Percentiles rank a stretch among this genome's conserved stretches.
Conservation (phyloP, 2,797 vertebrate species). For the Sebastolobus alascanus region DNA sequence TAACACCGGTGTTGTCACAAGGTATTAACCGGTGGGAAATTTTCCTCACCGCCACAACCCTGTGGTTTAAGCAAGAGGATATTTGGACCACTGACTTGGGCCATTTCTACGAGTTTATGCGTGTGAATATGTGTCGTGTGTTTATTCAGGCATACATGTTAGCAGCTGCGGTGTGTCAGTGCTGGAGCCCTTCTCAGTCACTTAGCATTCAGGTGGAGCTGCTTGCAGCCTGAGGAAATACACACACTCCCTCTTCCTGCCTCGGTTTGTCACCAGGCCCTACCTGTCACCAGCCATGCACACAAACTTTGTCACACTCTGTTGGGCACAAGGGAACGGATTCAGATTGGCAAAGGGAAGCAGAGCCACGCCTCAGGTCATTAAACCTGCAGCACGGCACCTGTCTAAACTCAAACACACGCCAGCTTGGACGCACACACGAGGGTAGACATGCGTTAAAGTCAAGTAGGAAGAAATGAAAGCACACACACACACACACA, state of each 20-base stretch:
- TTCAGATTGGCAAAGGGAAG: conserved; percentile 60
- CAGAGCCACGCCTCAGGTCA: conserved; percentile 52
- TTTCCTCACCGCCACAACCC: too few relatives aligned
- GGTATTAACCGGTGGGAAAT: too few relatives aligned
- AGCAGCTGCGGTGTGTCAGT: conserved; percentile 54
- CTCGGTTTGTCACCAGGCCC: conserved; percentile 54
- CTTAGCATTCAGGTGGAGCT: conserved; percentile 60
- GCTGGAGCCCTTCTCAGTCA: conserved; percentile 38
- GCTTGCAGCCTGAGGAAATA: conserved; percentile 47
- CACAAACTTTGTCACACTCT: conserved; percentile 58
- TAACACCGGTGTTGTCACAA: too few relatives aligned
- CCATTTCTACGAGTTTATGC: neutral
- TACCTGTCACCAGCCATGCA: conserved; percentile 49
- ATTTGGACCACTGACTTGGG: too few relatives aligned
- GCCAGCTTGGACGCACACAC: neutral
- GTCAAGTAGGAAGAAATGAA: neutral
- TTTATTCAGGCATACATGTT: conserved; percentile 41
- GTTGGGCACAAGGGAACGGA: conserved; percentile 43
- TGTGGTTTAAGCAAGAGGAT: conserved; percentile 2
- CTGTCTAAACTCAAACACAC: conserved; percentile 40
- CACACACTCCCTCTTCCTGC: conserved; percentile 57
- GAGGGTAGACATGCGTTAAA: neutral
- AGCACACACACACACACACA: conserved; percentile 1
- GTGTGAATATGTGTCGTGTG: conserved; percentile 6
- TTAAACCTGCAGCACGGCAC: conserved; percentile 62